These are phyloP conservation scores for Ptilodon capucinus DNA, from an alignment of 2,888 invertebrate species.

Conservation along the genomic window DNA sequence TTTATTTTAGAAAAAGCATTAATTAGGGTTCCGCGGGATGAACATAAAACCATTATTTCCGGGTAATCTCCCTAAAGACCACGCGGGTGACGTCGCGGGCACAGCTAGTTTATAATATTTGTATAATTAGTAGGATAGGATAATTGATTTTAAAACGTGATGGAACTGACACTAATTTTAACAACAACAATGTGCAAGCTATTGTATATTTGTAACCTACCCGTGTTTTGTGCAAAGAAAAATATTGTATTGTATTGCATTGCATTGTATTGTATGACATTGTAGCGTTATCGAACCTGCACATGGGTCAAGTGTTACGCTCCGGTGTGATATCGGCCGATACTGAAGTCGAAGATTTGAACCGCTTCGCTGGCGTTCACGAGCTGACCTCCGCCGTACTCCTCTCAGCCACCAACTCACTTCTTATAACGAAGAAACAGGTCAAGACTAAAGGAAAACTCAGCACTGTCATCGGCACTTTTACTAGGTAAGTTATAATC, in stretches of 20 bases:
- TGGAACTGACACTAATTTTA: no score
- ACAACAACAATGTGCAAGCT: no score
- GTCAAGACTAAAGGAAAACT: conserved; percentile 80
- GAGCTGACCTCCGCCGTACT: conserved; percentile 83
- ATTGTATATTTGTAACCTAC: no score
- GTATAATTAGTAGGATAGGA: no score
- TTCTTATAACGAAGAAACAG: conserved; percentile 71
- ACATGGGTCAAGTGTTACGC: conserved; percentile 77
- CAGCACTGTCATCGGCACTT: conserved; percentile 62
- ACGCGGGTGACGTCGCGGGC: no score
- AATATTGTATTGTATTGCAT: conserved; percentile 3
- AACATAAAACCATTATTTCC: no score
- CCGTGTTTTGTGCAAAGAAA: no score
- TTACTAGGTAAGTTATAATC: conserved; percentile 79
- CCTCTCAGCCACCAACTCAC: conserved; percentile 81
- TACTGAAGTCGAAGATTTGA: conserved; percentile 54
- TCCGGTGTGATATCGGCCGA: conserved; percentile 59
- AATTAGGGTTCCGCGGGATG: no score
- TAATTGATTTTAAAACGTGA: no score
- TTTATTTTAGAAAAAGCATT: no score
- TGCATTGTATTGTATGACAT: conserved; percentile 19
- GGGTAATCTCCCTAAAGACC: no score
- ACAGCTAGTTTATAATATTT: no score
- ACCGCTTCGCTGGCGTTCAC: conserved; percentile 78
- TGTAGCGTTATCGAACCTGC: conserved; percentile 80